Evolutionary conservation across 2,797 vertebrate species (phyloP).

Genomic region (Macroramphosus scolopax): DNA sequence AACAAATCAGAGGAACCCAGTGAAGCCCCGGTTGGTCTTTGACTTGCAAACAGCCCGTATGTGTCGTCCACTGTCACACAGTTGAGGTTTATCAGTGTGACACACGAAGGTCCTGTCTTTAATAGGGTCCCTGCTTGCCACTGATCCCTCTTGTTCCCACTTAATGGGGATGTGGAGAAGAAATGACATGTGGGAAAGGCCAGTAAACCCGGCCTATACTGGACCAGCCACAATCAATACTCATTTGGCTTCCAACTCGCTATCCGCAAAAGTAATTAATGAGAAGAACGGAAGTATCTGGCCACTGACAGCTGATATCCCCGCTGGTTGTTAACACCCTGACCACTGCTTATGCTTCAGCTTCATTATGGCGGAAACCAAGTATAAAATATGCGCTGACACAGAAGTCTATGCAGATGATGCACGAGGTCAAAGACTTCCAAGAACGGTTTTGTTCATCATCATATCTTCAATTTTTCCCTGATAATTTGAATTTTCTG

Average conservation of each 20-base stretch:
- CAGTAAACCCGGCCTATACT: constrained; percentile 59
- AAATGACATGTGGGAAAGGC: constrained; percentile 73
- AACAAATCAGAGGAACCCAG: constrained; percentile 13
- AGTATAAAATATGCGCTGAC: constrained; percentile 43
- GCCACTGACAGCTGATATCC: constrained; percentile 74
- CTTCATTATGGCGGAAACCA: constrained; percentile 68
- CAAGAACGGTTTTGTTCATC: too few relatives aligned
- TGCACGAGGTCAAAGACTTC: too few relatives aligned
- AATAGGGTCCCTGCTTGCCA: constrained; percentile 70
- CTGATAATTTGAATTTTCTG: too few relatives aligned
- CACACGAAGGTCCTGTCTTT: constrained; percentile 62
- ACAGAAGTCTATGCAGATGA: neutral
- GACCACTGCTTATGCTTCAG: constrained; percentile 56
- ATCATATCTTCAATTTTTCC: too few relatives aligned
- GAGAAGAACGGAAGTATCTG: constrained; percentile 72
- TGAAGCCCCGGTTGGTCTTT: constrained; percentile 31
- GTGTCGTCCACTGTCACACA: constrained; percentile 32
- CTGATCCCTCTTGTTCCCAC: constrained; percentile 74
- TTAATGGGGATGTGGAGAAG: constrained; percentile 76
- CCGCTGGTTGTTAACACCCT: constrained; percentile 64
- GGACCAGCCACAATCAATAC: constrained; percentile 76
- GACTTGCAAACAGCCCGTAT: constrained; percentile 26
- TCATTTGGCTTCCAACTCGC: constrained; percentile 72
- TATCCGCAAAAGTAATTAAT: constrained; percentile 78
- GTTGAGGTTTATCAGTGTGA: constrained; percentile 46